These are phyloP conservation scores for Colaptes auratus DNA, from an alignment of 2,113 vertebrate species.

Conservation along the genomic window DNA sequence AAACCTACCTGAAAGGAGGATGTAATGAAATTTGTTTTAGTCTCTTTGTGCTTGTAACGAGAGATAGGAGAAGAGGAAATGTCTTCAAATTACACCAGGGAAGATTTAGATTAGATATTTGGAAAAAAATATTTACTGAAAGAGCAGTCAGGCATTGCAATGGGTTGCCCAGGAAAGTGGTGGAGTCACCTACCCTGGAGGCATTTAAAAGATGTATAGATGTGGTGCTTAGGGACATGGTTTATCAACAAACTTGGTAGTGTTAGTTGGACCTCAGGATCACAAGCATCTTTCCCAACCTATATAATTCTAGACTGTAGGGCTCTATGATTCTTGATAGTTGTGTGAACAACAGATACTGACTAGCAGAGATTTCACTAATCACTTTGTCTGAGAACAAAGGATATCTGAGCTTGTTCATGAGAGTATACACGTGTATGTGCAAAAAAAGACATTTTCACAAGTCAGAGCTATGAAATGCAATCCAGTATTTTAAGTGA, in stretches of 20 bases:
- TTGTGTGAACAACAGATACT: not conserved
- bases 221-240: too few relatives aligned
- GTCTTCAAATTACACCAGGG: not conserved
- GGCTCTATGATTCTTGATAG: not conserved
- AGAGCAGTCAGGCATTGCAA: not conserved
- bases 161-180: not conserved
- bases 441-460: not conserved
- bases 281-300: not conserved
- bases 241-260: too few relatives aligned
- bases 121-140: not conserved
- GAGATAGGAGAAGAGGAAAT: not conserved
- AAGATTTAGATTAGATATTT: not conserved
- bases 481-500: not conserved
- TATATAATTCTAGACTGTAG: not conserved
- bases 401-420: not conserved
- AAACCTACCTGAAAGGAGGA: not conserved
- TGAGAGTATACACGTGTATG: not conserved
- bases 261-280: not conserved
- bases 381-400: not conserved
- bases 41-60: not conserved
- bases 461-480: not conserved
- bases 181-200: not conserved
- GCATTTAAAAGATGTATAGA: not conserved
- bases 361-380: not conserved
- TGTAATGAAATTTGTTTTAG: rapidly evolving